Base-by-base conservation (phyloP, 2,113 vertebrate genomes). In the Orycteropus afer region DNA sequence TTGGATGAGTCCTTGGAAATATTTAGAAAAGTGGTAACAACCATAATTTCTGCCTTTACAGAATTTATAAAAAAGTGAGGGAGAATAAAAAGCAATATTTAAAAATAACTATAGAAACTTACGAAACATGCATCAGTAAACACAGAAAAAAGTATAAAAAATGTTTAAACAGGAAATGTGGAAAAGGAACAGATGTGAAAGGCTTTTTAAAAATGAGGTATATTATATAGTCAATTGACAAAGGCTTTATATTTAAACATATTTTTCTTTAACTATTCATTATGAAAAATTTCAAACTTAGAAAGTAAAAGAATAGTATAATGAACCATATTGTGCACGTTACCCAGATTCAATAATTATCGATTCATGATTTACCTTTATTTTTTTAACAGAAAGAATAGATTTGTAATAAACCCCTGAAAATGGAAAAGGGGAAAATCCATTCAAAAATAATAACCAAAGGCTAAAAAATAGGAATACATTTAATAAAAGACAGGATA, bases 1-100 rank as follows among this genome's bases (percentile, higher is more conserved):
- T 22, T 69, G 67, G 63, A 78, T 88, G 49, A 93, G 53, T 34
- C 53, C 20, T 45, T 88, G 57, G 34, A 32, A 47, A 86, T 82
- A 95, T 82, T 95, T 90, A 94, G 34, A 94, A 93, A 91, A 86
- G 40, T 69, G 86, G 63, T 42, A 77, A 79, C 59, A 90, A 57
- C 69, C 13, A 17, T 53, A 77, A 81, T 59, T 90, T 83, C 15
- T 89, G 69, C 23, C 61, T 93, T 91, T 18, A 92, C 3, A 90
- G 49, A 91, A 92, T 76, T 90, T 84, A 32, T 76, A 89, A 90
- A 71, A 92, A 94, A 93, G 55, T 74, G 45, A 82, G 12, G 59
- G 25, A 84, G 78, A 91, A 84, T 18, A 93, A 90, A 93, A 47
- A 61, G 7, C 11, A 91, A 45, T 79, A 93, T 18, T 89, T 85